Evolutionary conservation across 2,113 vertebrate species (phyloP).

Genomic region (Vanacampus margaritifer): DNA sequence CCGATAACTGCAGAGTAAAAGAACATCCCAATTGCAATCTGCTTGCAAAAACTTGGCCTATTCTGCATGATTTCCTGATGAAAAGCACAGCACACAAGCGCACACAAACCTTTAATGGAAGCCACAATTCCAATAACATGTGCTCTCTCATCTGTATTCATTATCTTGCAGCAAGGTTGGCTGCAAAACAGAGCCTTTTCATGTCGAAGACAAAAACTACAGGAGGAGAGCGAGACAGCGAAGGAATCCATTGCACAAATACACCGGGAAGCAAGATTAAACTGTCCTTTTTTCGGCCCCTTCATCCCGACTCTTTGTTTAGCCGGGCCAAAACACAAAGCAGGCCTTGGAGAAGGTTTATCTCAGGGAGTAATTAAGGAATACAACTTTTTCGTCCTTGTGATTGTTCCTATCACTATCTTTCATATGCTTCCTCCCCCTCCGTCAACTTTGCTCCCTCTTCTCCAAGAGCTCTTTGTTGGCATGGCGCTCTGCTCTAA

Average conservation of each 20-base stretch:
- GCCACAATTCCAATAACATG: conserved; percentile 23
- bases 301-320: conserved; percentile 53
- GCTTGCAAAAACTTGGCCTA: not conserved
- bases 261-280: conserved; percentile 51
- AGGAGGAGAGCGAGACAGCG: conserved; percentile 34
- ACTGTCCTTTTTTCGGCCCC: conserved; percentile 41
- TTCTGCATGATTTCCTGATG: not conserved
- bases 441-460: conserved; percentile 38
- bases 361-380: conserved; percentile 67
- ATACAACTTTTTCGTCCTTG: conserved; percentile 39
- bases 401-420: conserved; percentile 42
- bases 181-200: conserved; percentile 12
- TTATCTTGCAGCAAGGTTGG: conserved; percentile 23
- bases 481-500: conserved; percentile 52
- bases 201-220: conserved; percentile 16
- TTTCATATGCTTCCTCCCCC: conserved; percentile 16
- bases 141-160: conserved; percentile 22
- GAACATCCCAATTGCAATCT: not conserved
- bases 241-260: conserved; percentile 39
- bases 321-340: conserved; percentile 40
- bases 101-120: not conserved
- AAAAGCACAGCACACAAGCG: not conserved
- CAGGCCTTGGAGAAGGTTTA: conserved; percentile 50
- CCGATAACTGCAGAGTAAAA: not conserved
- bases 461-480: conserved; percentile 50